phyloP scores from a whole-genome alignment of 2,797 vertebrate species.

The Pseudocheirus occidentalis region DNA sequence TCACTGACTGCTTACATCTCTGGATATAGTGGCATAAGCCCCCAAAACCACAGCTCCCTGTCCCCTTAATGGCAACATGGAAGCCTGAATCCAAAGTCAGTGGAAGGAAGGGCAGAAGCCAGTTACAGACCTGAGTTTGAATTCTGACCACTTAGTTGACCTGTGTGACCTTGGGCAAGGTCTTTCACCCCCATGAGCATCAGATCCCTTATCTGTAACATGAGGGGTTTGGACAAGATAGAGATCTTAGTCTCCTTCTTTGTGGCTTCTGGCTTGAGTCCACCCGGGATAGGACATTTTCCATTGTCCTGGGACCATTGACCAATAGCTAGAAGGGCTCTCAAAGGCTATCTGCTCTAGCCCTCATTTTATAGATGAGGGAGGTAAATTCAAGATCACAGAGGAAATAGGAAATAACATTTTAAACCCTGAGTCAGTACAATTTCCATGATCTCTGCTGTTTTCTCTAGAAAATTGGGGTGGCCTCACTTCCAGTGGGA shows the following conservation, averaged over 20 bases:
- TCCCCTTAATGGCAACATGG: neutral
- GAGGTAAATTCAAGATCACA: neutral
- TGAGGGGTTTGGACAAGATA: too few species aligned
- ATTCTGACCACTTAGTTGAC: neutral
- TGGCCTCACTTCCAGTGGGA: too few species aligned
- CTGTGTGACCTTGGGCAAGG: neutral
- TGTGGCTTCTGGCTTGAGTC: neutral
- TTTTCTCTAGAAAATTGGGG: too few species aligned
- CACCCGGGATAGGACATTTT: neutral
- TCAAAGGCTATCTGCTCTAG: neutral
- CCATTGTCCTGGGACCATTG: neutral
- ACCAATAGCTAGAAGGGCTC: too few species aligned
- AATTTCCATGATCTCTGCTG: too few species aligned
- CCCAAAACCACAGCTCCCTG: neutral
- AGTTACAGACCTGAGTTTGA: neutral
- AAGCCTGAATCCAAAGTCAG: neutral
- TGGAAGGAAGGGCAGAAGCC: neutral
- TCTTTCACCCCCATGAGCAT: neutral
- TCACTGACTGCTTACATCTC: too few species aligned
- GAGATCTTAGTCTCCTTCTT: too few species aligned
- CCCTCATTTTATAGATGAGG: constrained; percentile 12
- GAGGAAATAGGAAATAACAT: too few species aligned
- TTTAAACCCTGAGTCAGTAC: too few species aligned
- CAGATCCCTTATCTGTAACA: constrained; percentile 7
- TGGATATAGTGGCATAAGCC: neutral